Conservation (phyloP, 2,797 vertebrate species). For the Anniella stebbinsi region DNA sequence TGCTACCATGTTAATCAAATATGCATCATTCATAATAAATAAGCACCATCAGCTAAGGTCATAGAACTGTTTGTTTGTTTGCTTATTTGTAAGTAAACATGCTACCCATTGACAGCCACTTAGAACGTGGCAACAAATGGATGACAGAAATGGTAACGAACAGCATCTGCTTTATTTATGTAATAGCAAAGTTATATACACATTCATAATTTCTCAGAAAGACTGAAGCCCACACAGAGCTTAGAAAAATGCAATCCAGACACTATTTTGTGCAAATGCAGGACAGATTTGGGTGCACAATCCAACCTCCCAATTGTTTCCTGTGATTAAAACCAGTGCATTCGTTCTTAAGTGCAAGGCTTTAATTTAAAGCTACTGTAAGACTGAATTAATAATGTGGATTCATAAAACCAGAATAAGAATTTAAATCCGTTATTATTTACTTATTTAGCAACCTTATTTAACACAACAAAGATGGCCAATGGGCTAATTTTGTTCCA, state of each 20-base stretch:
- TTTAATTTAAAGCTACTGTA: conserved; percentile 90
- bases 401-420: conserved; percentile 29
- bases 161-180: conserved; percentile 89
- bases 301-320: conserved; percentile 83
- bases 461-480: conserved; percentile 5
- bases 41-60: conserved; percentile 68
- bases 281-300: conserved; percentile 85
- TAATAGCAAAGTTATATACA: conserved; percentile 87
- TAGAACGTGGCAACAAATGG: conserved; percentile 72
- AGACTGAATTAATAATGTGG: conserved; percentile 66
- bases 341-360: conserved; percentile 84
- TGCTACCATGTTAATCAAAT: conserved; percentile 60
- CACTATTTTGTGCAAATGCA: conserved; percentile 87
- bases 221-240: conserved; percentile 76
- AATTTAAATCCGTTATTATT: conserved; percentile 28
- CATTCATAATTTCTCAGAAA: conserved; percentile 81
- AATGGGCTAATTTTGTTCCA: conserved; percentile 19
- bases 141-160: conserved; percentile 85
- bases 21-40: conserved; percentile 73
- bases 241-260: conserved; percentile 81
- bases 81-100: conserved; percentile 79
- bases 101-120: conserved; percentile 69
- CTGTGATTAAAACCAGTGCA: conserved; percentile 87
- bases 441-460: background rate
- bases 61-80: conserved; percentile 63